phyloP scores from a whole-genome alignment of 2,113 vertebrate genomes.

The Addax nasomaculatus region DNA sequence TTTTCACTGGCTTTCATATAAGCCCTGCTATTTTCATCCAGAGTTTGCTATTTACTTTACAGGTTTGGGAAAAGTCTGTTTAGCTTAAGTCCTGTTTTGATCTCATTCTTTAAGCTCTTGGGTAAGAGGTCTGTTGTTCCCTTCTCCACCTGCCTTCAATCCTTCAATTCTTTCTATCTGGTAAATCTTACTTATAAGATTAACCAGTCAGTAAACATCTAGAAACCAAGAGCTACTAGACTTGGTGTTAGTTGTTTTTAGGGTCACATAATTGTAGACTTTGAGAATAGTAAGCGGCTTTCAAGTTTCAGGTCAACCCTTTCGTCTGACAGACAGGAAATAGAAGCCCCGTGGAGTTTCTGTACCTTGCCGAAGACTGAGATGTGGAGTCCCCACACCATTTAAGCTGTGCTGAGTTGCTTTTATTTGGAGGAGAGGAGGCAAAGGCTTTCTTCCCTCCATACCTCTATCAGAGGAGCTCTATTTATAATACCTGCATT shows the following conservation, averaged over 20 bases:
- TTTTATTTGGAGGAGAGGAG: background rate
- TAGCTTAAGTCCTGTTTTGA: conserved; percentile 14
- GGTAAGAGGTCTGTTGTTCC: background rate
- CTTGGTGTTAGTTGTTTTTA: conserved; percentile 30
- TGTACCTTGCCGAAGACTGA: background rate
- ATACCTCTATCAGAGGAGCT: background rate
- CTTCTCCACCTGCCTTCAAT: no score
- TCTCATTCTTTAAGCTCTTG: conserved; percentile 4
- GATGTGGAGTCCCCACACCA: background rate
- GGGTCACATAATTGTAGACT: background rate
- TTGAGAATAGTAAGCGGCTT: background rate
- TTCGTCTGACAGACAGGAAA: background rate
- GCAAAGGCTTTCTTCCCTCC: background rate
- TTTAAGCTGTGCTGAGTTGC: background rate
- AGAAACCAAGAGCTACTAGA: background rate
- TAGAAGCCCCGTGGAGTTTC: background rate
- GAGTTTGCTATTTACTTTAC: conserved; percentile 20
- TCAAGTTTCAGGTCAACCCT: background rate
- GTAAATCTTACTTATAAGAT: no score
- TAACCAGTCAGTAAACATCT: background rate
- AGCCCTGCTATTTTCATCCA: background rate
- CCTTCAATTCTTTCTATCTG: no score
- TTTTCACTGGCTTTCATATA: conserved; percentile 20
- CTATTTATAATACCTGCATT: background rate
- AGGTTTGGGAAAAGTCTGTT: background rate